Conservation (phyloP, 2,797 vertebrate genomes). For the Pristis pectinata region DNA sequence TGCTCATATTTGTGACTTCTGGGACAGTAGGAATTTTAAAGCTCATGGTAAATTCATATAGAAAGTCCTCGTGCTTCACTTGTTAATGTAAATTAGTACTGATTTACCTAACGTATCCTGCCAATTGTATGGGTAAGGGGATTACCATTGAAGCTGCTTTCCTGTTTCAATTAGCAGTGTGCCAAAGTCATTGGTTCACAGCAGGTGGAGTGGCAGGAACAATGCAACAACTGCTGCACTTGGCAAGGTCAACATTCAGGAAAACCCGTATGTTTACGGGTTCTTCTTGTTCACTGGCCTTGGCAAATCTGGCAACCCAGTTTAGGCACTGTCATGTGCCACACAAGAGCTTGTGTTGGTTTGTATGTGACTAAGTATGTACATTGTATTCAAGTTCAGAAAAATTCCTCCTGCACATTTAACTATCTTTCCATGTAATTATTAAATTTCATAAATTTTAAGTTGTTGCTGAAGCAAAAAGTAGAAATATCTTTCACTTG, state of each 20-base stretch:
- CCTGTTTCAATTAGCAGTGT: not conserved
- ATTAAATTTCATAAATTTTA: not conserved
- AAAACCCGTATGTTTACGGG: not conserved
- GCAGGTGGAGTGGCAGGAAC: not conserved
- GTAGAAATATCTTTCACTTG: not conserved
- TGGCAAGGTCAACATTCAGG: no score
- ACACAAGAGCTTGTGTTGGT: not conserved
- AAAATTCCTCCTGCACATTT: not conserved
- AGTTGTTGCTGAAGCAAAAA: not conserved
- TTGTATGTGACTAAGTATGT: no score
- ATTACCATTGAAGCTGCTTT: not conserved
- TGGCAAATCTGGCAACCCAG: not conserved
- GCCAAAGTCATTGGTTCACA: not conserved
- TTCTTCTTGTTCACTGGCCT: not conserved
- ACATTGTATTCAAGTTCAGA: not conserved
- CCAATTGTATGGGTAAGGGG: not conserved
- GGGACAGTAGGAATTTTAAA: conserved; percentile 3
- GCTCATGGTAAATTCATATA: not conserved
- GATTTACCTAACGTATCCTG: not conserved
- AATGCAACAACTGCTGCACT: not conserved
- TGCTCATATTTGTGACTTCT: not conserved
- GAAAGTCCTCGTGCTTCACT: not conserved
- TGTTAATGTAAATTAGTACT: not conserved
- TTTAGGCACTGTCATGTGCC: not conserved
- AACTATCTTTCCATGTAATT: not conserved